phyloP scores from a whole-genome alignment of 1,140 invertebrate species.

The Andricus grossulariae region DNA sequence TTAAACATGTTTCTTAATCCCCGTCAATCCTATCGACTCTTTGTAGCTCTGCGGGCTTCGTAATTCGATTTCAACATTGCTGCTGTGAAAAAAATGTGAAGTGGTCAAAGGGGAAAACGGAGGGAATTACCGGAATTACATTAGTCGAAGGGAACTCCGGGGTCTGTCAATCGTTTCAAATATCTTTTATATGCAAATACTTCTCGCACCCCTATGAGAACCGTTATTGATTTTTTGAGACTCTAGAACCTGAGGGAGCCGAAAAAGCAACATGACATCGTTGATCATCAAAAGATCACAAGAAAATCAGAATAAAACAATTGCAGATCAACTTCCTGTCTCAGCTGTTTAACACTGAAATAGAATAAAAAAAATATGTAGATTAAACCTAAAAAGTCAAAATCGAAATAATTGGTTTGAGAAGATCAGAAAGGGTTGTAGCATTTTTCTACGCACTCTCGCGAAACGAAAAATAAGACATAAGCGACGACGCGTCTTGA shows the following conservation, averaged over 20 bases:
- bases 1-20: conserved; percentile 15
- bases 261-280: background rate
- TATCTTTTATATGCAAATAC: conserved; percentile 31
- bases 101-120: background rate
- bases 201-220: conserved; percentile 21
- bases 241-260: background rate
- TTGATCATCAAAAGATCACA: background rate
- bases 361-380: background rate
- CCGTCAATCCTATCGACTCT: conserved; percentile 9
- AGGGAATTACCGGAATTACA: conserved; percentile 13
- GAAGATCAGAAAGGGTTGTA: background rate
- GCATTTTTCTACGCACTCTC: background rate
- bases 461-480: conserved; percentile 23
- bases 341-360: background rate
- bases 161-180: conserved; percentile 27
- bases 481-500: conserved; percentile 9
- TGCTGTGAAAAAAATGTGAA: conserved; percentile 8
- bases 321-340: background rate
- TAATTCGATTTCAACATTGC: conserved; percentile 13
- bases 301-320: background rate
- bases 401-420: background rate
- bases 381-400: background rate
- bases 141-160: conserved; percentile 16
- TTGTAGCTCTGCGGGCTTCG: background rate
- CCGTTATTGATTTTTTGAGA: conserved; percentile 7